Conservation (phyloP, 2,888 invertebrate genomes). For the Caenorhabditis sp. region DNA sequence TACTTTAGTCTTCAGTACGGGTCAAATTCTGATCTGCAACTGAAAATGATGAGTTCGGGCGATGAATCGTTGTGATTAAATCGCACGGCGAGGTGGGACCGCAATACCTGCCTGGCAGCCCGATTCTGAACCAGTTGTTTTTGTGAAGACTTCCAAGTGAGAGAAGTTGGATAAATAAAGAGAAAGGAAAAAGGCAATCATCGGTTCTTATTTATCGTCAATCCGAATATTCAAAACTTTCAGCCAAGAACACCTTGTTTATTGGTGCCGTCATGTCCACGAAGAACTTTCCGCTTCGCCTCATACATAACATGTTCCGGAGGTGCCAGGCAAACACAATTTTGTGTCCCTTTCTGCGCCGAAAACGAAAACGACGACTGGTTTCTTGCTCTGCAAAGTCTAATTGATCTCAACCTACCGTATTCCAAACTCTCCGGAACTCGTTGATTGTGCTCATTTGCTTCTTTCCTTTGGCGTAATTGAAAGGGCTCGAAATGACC, state of each 20-base stretch:
- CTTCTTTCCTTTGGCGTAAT: conserved; percentile 1
- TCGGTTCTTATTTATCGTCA: not conserved
- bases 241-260: too few relatives aligned
- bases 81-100: conserved; percentile 61
- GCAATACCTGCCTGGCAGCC: conserved; percentile 63
- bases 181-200: not conserved
- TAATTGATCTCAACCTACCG: conserved; percentile 2
- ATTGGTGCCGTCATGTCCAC: too few relatives aligned
- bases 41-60: conserved; percentile 68
- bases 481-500: not conserved
- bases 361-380: not conserved
- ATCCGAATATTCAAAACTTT: too few relatives aligned
- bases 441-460: conserved; percentile 12
- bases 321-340: not conserved
- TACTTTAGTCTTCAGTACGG: conserved; percentile 65
- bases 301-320: not conserved
- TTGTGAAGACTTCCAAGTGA: conserved; percentile 21
- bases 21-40: conserved; percentile 69
- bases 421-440: not conserved
- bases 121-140: conserved; percentile 61
- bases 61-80: conserved; percentile 67
- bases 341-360: not conserved
- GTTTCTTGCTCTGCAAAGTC: not conserved
- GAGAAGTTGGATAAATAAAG: not conserved
- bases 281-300: not conserved